Evolutionary conservation across 2,113 vertebrate species (phyloP).

Genomic region (Terrapene triunguis): DNA sequence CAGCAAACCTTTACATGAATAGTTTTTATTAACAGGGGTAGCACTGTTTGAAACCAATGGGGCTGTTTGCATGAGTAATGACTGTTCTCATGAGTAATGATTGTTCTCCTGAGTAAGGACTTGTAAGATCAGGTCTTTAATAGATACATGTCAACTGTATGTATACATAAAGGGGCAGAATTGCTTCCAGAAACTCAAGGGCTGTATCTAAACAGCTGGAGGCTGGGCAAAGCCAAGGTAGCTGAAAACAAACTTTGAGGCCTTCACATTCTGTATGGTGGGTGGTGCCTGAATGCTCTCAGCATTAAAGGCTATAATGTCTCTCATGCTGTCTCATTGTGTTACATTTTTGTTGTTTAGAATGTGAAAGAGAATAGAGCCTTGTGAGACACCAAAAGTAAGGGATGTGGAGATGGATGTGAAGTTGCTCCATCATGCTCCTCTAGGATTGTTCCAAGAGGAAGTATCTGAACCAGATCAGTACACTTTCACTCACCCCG

Average conservation of each 20-base stretch:
- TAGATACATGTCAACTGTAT: neutral
- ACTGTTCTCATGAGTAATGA: too few species aligned
- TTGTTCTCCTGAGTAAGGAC: neutral
- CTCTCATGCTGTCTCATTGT: neutral
- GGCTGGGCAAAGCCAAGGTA: neutral
- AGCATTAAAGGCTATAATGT: neutral
- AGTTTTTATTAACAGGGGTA: neutral
- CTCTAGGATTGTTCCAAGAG: neutral
- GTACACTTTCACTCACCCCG: neutral
- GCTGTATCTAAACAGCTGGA: neutral
- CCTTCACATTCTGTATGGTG: neutral
- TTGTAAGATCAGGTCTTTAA: neutral
- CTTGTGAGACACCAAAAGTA: neutral
- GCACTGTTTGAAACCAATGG: neutral
- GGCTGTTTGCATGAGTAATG: neutral
- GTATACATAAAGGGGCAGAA: neutral
- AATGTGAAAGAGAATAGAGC: neutral
- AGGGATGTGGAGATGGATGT: neutral
- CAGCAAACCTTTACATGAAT: neutral
- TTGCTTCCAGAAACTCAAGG: neutral
- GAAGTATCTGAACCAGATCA: neutral
- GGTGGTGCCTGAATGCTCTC: neutral
- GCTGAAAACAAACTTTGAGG: neutral
- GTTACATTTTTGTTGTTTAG: neutral
- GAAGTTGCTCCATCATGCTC: neutral